These are phyloP conservation scores for Phortica okadai DNA, from an alignment of 2,888 invertebrate species.

Conservation along the genomic window DNA sequence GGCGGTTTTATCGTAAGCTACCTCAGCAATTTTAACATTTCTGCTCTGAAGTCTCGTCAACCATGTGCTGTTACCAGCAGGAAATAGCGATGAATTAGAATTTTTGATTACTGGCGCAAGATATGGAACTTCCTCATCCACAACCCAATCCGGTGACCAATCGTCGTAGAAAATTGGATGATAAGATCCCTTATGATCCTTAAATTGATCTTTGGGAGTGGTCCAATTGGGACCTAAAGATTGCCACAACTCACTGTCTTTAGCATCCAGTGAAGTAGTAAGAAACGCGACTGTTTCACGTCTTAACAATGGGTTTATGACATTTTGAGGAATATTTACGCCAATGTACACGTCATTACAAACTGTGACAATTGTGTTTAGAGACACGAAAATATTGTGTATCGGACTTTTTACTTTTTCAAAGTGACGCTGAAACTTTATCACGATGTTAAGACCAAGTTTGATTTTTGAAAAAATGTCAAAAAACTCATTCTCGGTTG, in stretches of 20 bases:
- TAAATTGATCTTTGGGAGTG: slow-evolving; percentile 95
- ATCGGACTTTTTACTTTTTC: slow-evolving; percentile 98
- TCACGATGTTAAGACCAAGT: slow-evolving; percentile 95
- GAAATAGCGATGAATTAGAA: slow-evolving; percentile 43
- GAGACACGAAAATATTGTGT: slow-evolving; percentile 97
- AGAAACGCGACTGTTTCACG: slow-evolving; percentile 94
- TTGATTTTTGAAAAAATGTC: slow-evolving; percentile 99
- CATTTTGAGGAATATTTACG: slow-evolving; percentile 87
- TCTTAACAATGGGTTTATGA: slow-evolving; percentile 93
- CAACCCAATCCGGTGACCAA: slow-evolving; percentile 93
- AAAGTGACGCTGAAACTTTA: slow-evolving; percentile 96
- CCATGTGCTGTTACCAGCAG: slow-evolving; percentile 78
- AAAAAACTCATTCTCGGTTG: slow-evolving; percentile 95
- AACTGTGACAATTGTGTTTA: slow-evolving; percentile 97
- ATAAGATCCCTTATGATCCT: slow-evolving; percentile 91
- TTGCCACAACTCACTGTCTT: slow-evolving; percentile 97
- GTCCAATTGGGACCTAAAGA: slow-evolving; percentile 97
- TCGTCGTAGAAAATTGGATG: slow-evolving; percentile 98
- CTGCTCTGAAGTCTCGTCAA: slow-evolving; percentile 82
- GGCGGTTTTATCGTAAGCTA: slow-evolving; percentile 95
- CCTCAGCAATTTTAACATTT: slow-evolving; percentile 88
- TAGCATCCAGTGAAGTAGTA: slow-evolving; percentile 94
- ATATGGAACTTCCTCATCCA: slow-evolving; percentile 84
- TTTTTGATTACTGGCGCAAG: slow-evolving; percentile 30
- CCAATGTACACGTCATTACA: slow-evolving; percentile 92